These are phyloP conservation scores for Parochlus steinenii DNA, from an alignment of 2,888 invertebrate species.

Conservation along the genomic window DNA sequence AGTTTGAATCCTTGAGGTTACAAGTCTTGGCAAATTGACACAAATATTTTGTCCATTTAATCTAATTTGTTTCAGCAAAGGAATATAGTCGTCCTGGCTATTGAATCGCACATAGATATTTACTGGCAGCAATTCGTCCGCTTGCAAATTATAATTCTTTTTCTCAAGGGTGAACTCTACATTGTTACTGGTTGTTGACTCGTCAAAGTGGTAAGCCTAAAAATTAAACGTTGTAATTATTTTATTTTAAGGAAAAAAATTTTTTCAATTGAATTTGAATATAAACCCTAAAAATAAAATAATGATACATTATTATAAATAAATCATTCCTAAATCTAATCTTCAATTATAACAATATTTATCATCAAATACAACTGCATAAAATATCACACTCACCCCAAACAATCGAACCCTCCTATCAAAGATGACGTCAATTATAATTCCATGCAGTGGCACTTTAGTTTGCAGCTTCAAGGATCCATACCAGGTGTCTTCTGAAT, in stretches of 20 bases:
- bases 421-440: constrained; percentile 40
- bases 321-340: no score
- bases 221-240: no score
- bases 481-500: constrained; percentile 41
- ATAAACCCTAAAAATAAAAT: no score
- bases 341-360: no score
- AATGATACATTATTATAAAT: no score
- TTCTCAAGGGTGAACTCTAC: constrained; percentile 41
- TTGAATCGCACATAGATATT: constrained; percentile 3
- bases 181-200: constrained; percentile 39
- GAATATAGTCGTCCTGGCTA: not conserved
- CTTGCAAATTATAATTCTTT: constrained; percentile 37
- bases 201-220: constrained; percentile 31
- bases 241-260: no score
- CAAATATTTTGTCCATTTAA: constrained; percentile 10
- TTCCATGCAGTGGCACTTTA: constrained; percentile 38
- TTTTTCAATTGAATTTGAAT: no score
- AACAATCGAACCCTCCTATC: constrained; percentile 41
- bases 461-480: constrained; percentile 40
- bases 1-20: no score
- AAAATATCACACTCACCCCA: constrained; percentile 41
- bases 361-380: no score
- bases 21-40: constrained; percentile 1
- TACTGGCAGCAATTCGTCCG: constrained; percentile 22
- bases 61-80: constrained; percentile 7